Evolutionary conservation across 2,113 vertebrate species (phyloP).

Genomic region (Micromys minutus): DNA sequence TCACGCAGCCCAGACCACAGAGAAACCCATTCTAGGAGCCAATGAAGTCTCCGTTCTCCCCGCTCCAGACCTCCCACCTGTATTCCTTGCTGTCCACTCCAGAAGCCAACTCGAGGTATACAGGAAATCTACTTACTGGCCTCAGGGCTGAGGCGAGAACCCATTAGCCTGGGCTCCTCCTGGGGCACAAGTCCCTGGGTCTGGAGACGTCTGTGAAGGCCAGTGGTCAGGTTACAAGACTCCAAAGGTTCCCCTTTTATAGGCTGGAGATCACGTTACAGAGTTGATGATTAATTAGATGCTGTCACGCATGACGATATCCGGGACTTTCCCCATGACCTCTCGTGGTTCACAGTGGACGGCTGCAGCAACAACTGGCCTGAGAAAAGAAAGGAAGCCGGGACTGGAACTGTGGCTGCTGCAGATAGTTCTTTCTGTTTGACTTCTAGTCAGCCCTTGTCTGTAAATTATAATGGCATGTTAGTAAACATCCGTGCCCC

Average conservation of each 20-base stretch:
- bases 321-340: constrained; percentile 72
- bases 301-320: constrained; percentile 58
- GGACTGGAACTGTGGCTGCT: background rate
- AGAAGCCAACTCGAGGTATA: background rate
- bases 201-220: background rate
- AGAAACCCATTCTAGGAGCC: background rate
- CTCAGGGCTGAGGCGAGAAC: constrained; percentile 32
- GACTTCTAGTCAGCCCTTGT: background rate
- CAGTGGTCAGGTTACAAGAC: constrained; percentile 20
- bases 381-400: background rate
- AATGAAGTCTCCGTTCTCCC: background rate
- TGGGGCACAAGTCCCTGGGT: background rate
- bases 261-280: constrained; percentile 53
- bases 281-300: constrained; percentile 77
- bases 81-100: background rate
- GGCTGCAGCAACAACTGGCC: background rate
- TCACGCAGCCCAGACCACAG: rapidly evolving
- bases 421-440: background rate
- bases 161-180: constrained; percentile 63
- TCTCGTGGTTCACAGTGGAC: background rate
- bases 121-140: constrained; percentile 65
- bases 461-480: background rate
- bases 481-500: background rate
- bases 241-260: constrained; percentile 21
- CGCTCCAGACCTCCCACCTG: background rate